Conservation (phyloP, 2,113 vertebrate species). For the Bufo bufo region DNA sequence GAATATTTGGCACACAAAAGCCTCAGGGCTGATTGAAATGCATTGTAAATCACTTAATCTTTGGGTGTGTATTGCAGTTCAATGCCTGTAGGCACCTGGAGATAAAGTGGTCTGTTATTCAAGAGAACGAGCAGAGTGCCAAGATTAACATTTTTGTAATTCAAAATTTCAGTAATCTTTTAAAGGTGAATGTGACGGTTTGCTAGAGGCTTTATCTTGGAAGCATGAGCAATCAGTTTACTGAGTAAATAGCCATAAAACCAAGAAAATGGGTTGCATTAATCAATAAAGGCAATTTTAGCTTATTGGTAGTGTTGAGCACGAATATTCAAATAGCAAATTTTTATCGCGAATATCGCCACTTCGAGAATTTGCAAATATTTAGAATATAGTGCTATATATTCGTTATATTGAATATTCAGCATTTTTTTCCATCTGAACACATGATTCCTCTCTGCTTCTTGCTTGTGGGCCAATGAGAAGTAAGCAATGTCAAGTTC, state of each 20-base stretch:
- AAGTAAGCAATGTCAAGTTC: no score
- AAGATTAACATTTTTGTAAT: slow-evolving; percentile 22
- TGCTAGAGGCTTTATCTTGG: slow-evolving; percentile 21
- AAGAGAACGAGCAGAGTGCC: neutral
- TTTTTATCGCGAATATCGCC: no score
- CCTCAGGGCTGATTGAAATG: neutral
- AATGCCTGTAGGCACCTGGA: neutral
- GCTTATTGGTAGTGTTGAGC: neutral
- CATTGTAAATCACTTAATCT: neutral
- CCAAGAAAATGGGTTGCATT: neutral
- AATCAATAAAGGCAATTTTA: neutral
- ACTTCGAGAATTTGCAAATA: no score
- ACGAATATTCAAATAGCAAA: no score
- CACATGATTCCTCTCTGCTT: no score
- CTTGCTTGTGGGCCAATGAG: no score
- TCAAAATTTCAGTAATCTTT: slow-evolving; percentile 30
- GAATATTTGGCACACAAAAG: neutral
- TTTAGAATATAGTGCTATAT: no score
- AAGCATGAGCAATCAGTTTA: neutral
- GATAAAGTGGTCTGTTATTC: slow-evolving; percentile 35
- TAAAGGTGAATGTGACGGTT: neutral
- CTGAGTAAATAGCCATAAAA: neutral
- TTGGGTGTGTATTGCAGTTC: neutral
- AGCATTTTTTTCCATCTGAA: no score
- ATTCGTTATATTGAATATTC: no score